phyloP scores from a whole-genome alignment of 64 coral and sea anemone genomes.

The Porites australiensis region DNA sequence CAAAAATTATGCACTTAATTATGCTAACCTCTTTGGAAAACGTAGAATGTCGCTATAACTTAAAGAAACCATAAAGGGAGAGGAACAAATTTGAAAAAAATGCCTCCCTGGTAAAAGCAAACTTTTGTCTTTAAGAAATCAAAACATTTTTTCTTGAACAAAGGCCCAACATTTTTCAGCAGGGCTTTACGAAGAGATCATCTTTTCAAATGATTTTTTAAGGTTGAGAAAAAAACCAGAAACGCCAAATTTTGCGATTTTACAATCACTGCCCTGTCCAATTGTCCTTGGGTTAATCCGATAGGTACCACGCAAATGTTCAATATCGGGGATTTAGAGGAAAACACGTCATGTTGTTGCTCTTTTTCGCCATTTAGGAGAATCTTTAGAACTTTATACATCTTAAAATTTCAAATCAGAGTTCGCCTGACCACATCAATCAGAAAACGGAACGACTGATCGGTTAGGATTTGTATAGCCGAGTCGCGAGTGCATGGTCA shows the following conservation, averaged over 20 bases:
- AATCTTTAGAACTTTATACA: background rate
- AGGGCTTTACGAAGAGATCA: background rate
- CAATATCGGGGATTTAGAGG: background rate
- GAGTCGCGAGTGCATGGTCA: background rate
- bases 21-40: too few species aligned
- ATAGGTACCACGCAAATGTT: constrained; percentile 11
- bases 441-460: background rate
- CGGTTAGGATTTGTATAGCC: background rate
- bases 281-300: background rate
- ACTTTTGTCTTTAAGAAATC: background rate
- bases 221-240: background rate
- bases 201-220: background rate
- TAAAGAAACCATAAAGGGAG: too few species aligned
- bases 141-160: background rate
- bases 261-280: background rate
- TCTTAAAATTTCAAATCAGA: background rate
- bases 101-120: background rate
- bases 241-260: constrained; percentile 43
- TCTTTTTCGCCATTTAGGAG: background rate
- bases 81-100: background rate
- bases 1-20: too few species aligned
- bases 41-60: too few species aligned
- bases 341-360: background rate
- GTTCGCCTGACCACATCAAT: background rate
- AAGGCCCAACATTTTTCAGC: background rate